These are phyloP conservation scores for Caenorhabditis remanei DNA, from an alignment of 1,140 invertebrate species.

Conservation along the genomic window DNA sequence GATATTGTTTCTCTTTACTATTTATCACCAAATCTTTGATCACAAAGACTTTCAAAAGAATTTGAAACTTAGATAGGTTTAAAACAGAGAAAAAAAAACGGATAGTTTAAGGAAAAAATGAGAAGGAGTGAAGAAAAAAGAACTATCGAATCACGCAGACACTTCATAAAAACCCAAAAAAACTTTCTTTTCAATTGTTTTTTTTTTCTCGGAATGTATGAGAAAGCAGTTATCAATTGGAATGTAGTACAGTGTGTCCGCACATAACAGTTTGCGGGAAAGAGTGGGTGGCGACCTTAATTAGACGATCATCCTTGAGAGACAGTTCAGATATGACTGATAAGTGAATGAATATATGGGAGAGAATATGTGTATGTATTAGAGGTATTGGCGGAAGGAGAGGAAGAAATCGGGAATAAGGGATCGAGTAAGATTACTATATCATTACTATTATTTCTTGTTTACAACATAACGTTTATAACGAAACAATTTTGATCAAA, in stretches of 20 bases:
- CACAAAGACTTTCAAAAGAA: background rate
- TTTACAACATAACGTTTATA: background rate
- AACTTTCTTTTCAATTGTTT: background rate
- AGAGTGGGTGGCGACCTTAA: slow-evolving; percentile 37
- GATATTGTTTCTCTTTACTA: slow-evolving; percentile 32
- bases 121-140: background rate
- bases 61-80: background rate
- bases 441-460: background rate
- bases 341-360: slow-evolving; percentile 42
- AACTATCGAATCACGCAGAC: background rate
- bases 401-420: background rate
- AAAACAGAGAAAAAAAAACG: background rate
- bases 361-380: background rate
- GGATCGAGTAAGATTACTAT: slow-evolving; percentile 1
- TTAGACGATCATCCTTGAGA: slow-evolving; percentile 54
- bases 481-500: no score
- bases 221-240: slow-evolving; percentile 49
- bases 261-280: slow-evolving; percentile 31
- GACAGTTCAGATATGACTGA: slow-evolving; percentile 50
- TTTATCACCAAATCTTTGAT: slow-evolving; percentile 44
- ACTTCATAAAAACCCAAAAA: background rate
- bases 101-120: background rate
- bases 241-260: slow-evolving; percentile 51
- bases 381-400: background rate
- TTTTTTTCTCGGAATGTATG: background rate